Evolutionary conservation across 2,797 vertebrate genomes (phyloP).

Genomic region (Macropodus opercularis): DNA sequence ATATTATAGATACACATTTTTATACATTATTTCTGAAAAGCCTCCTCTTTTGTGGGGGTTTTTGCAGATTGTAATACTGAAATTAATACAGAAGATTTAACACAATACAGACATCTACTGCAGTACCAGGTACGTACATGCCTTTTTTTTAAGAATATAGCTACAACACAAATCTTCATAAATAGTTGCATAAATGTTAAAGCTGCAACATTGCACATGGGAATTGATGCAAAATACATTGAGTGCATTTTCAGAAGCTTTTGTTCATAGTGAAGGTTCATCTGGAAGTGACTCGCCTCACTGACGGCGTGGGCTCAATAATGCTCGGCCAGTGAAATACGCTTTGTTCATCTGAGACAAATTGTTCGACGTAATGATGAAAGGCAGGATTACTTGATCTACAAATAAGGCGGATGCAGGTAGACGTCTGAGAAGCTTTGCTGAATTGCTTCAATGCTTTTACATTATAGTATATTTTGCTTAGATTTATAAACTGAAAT

Average conservation of each 20-base stretch:
- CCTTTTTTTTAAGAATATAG: constrained; percentile 95
- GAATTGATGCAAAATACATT: constrained; percentile 87
- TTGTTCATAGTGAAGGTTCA: constrained; percentile 51
- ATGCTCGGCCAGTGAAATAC: constrained; percentile 65
- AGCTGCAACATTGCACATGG: constrained; percentile 98
- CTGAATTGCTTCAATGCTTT: constrained; percentile 35
- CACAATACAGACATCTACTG: constrained; percentile 85
- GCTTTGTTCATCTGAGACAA: constrained; percentile 52
- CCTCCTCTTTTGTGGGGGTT: constrained; percentile 32
- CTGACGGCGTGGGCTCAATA: constrained; percentile 35
- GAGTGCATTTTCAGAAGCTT: constrained; percentile 89
- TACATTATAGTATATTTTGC: constrained; percentile 45
- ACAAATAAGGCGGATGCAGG: constrained; percentile 95
- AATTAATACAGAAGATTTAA: constrained; percentile 83
- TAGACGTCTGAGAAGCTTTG: constrained; percentile 69
- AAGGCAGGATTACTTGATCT: constrained; percentile 90
- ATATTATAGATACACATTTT: constrained; percentile 78
- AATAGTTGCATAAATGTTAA: constrained; percentile 99
- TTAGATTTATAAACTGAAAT: constrained; percentile 51
- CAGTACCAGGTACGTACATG: constrained; percentile 92
- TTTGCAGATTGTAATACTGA: constrained; percentile 80
- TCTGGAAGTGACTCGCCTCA: constrained; percentile 21
- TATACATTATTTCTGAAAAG: constrained; percentile 70
- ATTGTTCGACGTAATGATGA: constrained; percentile 60
- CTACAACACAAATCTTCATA: constrained; percentile 98